Percentiles rank a stretch among this genome's conserved stretches.
phyloP scores from a whole-genome alignment of 2,797 vertebrate genomes.

The Oreonectes daqikongensis region DNA sequence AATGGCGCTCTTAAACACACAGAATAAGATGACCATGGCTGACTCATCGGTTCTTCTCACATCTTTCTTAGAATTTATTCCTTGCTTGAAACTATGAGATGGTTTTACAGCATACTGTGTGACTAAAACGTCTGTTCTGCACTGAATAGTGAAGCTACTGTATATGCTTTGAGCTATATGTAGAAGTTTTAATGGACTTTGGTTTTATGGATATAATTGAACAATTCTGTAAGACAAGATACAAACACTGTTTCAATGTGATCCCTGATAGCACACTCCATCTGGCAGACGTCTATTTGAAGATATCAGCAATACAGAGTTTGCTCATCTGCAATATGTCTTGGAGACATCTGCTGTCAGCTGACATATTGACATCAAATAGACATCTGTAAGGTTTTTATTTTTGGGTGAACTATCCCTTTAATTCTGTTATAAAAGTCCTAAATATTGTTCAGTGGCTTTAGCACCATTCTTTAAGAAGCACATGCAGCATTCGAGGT shows the following conservation, averaged over 20 bases:
- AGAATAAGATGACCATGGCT: conserved; percentile 56
- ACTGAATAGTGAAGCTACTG: background rate
- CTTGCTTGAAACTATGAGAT: conserved; percentile 14
- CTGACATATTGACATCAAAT: too few relatives aligned
- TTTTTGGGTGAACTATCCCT: too few relatives aligned
- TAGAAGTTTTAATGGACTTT: conserved; percentile 23
- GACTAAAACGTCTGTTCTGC: conserved; percentile 9
- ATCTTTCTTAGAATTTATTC: conserved; percentile 32
- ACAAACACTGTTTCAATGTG: too few relatives aligned
- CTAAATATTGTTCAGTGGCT: too few relatives aligned
- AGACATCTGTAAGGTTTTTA: too few relatives aligned
- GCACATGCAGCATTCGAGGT: background rate
- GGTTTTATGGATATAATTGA: background rate
- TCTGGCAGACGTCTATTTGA: too few relatives aligned
- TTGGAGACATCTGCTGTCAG: too few relatives aligned
- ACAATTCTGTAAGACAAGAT: too few relatives aligned
- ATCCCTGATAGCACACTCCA: too few relatives aligned
- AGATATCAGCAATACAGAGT: too few relatives aligned
- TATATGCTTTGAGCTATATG: too few relatives aligned
- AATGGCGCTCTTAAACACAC: conserved; percentile 63
- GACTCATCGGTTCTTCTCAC: conserved; percentile 48
- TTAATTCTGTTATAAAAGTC: background rate
- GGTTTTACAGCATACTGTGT: conserved; percentile 19
- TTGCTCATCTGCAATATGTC: too few relatives aligned
- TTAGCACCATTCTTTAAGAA: conserved; percentile 1